Base-by-base conservation (phyloP, 2,113 vertebrate species). In the Arvicanthis niloticus region DNA sequence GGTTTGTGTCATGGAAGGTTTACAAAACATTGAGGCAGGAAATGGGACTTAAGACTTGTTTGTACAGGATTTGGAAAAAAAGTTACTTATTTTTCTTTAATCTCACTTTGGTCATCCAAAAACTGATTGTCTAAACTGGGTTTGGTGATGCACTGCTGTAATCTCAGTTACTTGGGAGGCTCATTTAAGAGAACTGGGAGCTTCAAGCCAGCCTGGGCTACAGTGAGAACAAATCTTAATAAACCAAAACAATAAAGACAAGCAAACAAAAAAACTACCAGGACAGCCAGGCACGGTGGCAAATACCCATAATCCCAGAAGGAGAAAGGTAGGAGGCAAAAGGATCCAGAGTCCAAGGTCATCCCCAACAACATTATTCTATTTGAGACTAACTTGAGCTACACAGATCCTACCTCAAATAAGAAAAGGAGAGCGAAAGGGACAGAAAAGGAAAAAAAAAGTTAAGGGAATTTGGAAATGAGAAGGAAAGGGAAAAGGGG, bases 1-100 rank as follows among this genome's bases (percentile, higher is more conserved):
- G 15, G 0, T 16, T 8, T 8, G 26, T 51, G 29, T 67, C 40
- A 8, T 11, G 3, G 29, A 70, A 9, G 13, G 22, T 17, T 67
- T 73, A 17, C 4, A 17, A 82, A 67, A 62, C n/a, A 65, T 0
- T 73, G 26, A 77, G 37, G 24, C 37, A 1, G 0, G 13, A 3
- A 29, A 29, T 0, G 1, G 13, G 0, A 13, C 45, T 12, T 5
- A 31, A 8, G 53, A 45, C 78, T 42, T 48, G 40, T 45, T 45
- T 65, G 34, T 1, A 45, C 1, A 16, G 3, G 8, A 87, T 22
- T 7, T 62, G 62, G 42, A 15, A 4, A 19, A 5, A 84, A 73
- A 26, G 29, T 24, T 3, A n/a, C 70, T 72, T 51, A 8, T 2
- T 53, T 72, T 72, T 53, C 60, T 51, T 70, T 13, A 5, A 13